Base-by-base conservation (phyloP, 1,140 invertebrate species). In the Holcopasites calliopsidis region DNA sequence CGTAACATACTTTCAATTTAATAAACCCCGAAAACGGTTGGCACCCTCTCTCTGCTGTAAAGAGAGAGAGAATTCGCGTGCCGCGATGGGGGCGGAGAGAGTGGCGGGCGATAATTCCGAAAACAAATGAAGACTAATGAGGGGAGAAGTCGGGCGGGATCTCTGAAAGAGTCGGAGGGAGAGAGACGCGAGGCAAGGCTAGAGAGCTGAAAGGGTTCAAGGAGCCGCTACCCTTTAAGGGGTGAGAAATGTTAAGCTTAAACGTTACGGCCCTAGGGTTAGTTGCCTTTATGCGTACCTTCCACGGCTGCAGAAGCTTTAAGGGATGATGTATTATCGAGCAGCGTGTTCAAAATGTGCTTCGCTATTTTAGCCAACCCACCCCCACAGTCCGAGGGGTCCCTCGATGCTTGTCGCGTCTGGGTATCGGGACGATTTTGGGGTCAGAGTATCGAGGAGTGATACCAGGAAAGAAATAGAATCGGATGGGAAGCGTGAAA, bases 61-160 rank as follows among this genome's bases (percentile, higher is more conserved):
- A 42, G 26, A 54, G 50, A 82, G 75, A 66, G 75, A 80, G 79
- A 82, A 72, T 79, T 85, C 86, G 86, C 86, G 84, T 86, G 86
- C 84, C 85, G 33, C 64, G 77, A 77, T 75, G 68, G 78, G 57
- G 75, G 60, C 2, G 55, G 44, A 50, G 18, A 78, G 82, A 86
- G 86, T 77, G 86, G 85, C 70, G 87, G 88, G 89, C 88, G 88
- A 91, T 91, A 91, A 92, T 91, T 92, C 88, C 88, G 86, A 91
- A 92, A 92, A 92, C 90, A 92, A 92, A 92, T 91, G 91, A 91
- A 92, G 90, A 92, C 91, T 92, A 92, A 92, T 92, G 91, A 92
- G 91, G 87, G 88, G 88, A 86, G 85, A 87, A 86, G 75, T 69
- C 70, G 66, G 72, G 65, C 68, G 82, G 81, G 83, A 69, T 72